Conservation (phyloP, 2,797 vertebrate species). For the Echiichthys vipera region DNA sequence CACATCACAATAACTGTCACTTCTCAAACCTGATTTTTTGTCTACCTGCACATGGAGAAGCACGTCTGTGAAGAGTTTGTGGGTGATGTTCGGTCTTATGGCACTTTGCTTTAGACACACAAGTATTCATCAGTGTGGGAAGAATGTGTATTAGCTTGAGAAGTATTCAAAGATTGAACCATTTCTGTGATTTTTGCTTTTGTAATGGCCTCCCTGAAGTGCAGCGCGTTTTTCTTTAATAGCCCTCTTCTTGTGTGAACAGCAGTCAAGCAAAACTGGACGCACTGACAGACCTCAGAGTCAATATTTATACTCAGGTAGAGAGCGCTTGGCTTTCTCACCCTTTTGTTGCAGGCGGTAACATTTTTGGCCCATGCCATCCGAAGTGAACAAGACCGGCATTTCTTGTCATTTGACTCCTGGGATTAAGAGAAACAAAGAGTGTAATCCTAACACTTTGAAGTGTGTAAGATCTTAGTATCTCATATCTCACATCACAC, state of each 20-base stretch:
- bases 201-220: neutral
- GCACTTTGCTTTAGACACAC: neutral
- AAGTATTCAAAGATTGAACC: neutral
- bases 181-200: slow-evolving; percentile 12
- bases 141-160: neutral
- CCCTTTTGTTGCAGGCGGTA: slow-evolving; percentile 32
- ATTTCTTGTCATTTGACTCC: slow-evolving; percentile 62
- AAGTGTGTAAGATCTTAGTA: slow-evolving; percentile 54
- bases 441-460: slow-evolving; percentile 72
- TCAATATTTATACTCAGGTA: slow-evolving; percentile 62
- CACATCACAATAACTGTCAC: slow-evolving; percentile 49
- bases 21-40: slow-evolving; percentile 12
- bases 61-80: neutral
- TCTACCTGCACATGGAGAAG: neutral
- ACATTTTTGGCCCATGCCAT: slow-evolving; percentile 34
- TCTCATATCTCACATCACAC: slow-evolving; percentile 53
- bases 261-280: slow-evolving; percentile 17
- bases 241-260: slow-evolving; percentile 27
- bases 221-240: slow-evolving; percentile 32
- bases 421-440: slow-evolving; percentile 68
- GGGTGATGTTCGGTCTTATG: slow-evolving; percentile 9
- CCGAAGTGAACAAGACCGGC: slow-evolving; percentile 41
- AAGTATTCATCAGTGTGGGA: neutral
- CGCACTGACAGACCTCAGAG: slow-evolving; percentile 23
- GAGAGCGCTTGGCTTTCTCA: neutral